Evolutionary conservation across 2,888 invertebrate species (phyloP), one percentile per base, ranked within the genome.

Genomic region (Trilocha varians): DNA sequence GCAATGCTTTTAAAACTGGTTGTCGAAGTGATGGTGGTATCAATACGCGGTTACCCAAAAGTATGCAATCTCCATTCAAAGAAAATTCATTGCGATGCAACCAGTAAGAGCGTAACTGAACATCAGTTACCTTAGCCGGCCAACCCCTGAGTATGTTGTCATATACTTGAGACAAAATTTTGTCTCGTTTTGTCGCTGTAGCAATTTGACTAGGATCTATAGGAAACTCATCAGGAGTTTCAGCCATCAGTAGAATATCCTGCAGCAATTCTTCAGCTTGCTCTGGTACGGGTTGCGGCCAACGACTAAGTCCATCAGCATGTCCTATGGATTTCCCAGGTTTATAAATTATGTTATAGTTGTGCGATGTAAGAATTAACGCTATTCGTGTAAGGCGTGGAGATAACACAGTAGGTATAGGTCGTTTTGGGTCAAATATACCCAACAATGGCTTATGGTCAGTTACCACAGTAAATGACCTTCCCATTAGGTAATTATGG

Each of bases 371-470:
- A 37, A 13, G 13, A 17, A 37, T 6, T 16, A 16, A 3, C 18
- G 37, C 17, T n/a, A 13, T 37, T 37, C 17, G 16, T 8, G 16
- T 3, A 37, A 13, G 13, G 13, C 17, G 39, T 5, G 48, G 45
- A 5, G 52, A 55, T 5, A 55, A 50, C 11, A 44, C 42, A 34
- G 50, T 47, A 9, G 47, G 39, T 13, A 42, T 38, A 13, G 35
- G 35, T 17, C 35, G 36, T 16, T 11, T 16, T 8, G 33, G 34
- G 39, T 39, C 17, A 35, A 48, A 48, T 13, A 48, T 32, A 1
- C 47, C 42, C 3, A 45, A 2, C 18, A 50, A 36, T 2, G 48
- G 49, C 14, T 50, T 51, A 39, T 49, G 48, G 11, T 48, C 50
- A 1, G 49, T 50, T 5, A 43, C 14, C 13, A 47, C 47, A 32